phyloP scores from a whole-genome alignment of 2,113 vertebrate genomes.

The Pseudopodoces humilis region DNA sequence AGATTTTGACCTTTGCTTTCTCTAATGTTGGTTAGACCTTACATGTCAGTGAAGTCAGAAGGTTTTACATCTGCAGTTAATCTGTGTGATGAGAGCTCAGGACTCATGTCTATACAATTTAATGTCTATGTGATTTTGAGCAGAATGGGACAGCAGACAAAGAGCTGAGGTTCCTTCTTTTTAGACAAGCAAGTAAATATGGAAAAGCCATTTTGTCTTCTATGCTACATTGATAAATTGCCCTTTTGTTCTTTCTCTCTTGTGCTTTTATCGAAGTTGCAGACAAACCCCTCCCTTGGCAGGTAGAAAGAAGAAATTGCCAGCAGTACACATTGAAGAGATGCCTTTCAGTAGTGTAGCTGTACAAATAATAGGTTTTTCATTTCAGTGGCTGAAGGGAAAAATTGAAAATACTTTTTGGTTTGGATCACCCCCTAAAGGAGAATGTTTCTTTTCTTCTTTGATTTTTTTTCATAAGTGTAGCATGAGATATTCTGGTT shows the following conservation, averaged over 20 bases:
- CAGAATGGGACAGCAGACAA: background rate
- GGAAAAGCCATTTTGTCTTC: slow-evolving; percentile 1
- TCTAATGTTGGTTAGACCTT: background rate
- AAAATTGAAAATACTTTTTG: slow-evolving; percentile 31
- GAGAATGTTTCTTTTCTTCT: slow-evolving; percentile 22
- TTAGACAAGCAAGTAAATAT: background rate
- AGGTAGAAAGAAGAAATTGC: slow-evolving; percentile 26
- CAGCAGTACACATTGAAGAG: background rate
- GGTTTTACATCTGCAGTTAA: background rate
- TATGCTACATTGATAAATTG: background rate
- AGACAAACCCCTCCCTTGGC: slow-evolving; percentile 25
- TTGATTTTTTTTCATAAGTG: background rate
- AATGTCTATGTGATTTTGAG: background rate
- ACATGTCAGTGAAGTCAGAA: background rate
- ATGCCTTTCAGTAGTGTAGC: background rate
- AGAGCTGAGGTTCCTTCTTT: background rate
- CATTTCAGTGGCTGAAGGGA: background rate
- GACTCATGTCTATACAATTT: accelerated
- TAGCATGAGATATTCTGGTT: background rate
- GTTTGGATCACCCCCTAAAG: slow-evolving; percentile 25
- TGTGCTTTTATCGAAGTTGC: background rate
- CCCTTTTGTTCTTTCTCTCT: background rate
- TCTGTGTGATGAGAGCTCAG: background rate
- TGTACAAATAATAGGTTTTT: slow-evolving; percentile 41
- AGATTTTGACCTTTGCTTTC: background rate